phyloP scores from a whole-genome alignment of 2,113 vertebrate species.

The Phalacrocorax pelagicus region DNA sequence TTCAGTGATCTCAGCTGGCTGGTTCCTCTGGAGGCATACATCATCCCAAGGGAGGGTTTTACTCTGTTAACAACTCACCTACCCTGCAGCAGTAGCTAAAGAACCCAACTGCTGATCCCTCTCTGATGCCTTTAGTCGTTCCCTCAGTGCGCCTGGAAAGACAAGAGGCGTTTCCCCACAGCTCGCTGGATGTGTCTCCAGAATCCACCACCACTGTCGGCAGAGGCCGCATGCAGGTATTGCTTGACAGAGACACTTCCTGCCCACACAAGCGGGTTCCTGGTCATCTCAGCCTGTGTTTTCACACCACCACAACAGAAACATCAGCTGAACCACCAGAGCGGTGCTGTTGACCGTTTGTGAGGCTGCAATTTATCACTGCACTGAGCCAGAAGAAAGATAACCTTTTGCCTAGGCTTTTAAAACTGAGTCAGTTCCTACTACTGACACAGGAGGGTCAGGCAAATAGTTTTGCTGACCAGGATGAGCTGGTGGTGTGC shows the following conservation, averaged over 20 bases:
- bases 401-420: background rate
- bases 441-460: background rate
- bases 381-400: background rate
- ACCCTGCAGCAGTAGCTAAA: background rate
- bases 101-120: background rate
- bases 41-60: background rate
- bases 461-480: background rate
- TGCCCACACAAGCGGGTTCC: background rate
- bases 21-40: background rate
- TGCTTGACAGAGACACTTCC: background rate
- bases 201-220: background rate
- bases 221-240: fast-evolving
- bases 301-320: background rate
- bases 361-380: background rate
- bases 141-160: background rate
- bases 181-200: background rate
- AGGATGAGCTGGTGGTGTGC: background rate
- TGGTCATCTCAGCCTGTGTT: background rate
- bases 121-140: fast-evolving
- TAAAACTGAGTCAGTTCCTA: background rate
- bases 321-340: background rate
- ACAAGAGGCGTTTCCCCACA: background rate
- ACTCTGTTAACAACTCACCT: background rate
- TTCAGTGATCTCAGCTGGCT: background rate
- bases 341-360: background rate